These are phyloP conservation scores for Alexandromys fortis DNA, from an alignment of 2,113 vertebrate genomes.

Conservation along the genomic window DNA sequence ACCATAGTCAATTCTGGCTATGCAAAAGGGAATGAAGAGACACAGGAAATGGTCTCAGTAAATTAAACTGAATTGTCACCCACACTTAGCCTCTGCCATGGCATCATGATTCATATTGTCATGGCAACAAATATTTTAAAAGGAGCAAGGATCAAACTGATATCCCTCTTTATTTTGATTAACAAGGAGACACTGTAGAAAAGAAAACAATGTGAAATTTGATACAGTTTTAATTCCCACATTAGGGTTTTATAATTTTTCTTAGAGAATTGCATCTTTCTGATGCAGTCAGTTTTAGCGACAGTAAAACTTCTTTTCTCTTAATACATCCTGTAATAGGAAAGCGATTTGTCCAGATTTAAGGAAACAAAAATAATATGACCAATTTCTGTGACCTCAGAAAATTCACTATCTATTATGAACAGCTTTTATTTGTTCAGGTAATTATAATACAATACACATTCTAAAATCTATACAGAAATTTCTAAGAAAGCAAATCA, in stretches of 20 bases:
- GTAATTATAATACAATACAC: not conserved
- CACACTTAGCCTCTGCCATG: slow-evolving; percentile 59
- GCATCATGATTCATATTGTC: slow-evolving; percentile 56
- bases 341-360: not conserved
- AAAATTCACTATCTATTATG: not conserved
- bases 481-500: not conserved
- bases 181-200: slow-evolving; percentile 26
- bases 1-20: slow-evolving; percentile 60
- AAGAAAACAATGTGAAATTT: slow-evolving; percentile 54
- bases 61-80: slow-evolving; percentile 71
- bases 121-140: slow-evolving; percentile 70
- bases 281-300: not conserved
- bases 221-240: not conserved
- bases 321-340: not conserved
- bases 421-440: not conserved
- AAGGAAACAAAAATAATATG: not conserved
- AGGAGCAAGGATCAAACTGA: slow-evolving; percentile 51
- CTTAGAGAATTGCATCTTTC: slow-evolving; percentile 37
- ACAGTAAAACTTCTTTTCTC: not conserved
- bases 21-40: slow-evolving; percentile 45
- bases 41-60: slow-evolving; percentile 26
- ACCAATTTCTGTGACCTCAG: not conserved
- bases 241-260: slow-evolving; percentile 36
- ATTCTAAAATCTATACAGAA: not conserved
- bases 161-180: slow-evolving; percentile 65